Conservation (phyloP, 2,797 vertebrate genomes). For the Bovichtus diacanthus region DNA sequence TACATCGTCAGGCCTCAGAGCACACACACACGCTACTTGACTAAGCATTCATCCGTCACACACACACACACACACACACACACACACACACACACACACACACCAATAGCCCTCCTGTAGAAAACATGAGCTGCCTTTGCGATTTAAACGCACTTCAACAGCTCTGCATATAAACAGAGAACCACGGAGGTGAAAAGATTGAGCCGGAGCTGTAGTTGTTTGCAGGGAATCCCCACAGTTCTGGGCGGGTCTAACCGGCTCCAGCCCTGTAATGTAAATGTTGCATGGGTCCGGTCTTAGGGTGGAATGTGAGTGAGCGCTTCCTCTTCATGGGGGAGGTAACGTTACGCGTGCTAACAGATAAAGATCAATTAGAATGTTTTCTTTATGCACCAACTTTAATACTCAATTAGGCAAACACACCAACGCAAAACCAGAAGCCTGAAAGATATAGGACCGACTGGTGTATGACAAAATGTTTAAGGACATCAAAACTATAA, state of each 20-base stretch:
- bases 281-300: conserved; percentile 14
- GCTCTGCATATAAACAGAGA: conserved; percentile 44
- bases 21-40: conserved; percentile 29
- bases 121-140: conserved; percentile 37
- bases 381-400: conserved; percentile 2
- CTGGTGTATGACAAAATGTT: neutral
- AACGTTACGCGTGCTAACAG: conserved; percentile 1
- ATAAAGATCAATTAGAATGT: neutral
- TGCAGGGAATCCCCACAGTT: conserved; percentile 26
- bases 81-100: no score
- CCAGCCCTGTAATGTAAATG: conserved; percentile 49
- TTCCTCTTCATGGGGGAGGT: conserved; percentile 14
- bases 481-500: no score
- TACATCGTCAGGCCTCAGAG: conserved; percentile 41
- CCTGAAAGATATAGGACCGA: neutral
- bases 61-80: no score
- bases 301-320: neutral
- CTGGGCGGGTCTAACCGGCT: conserved; percentile 16
- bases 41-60: conserved; percentile 43
- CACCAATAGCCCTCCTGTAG: conserved; percentile 39
- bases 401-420: neutral
- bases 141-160: conserved; percentile 47
- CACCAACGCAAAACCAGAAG: neutral
- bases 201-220: conserved; percentile 7
- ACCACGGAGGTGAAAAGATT: conserved; percentile 15